A percentile compares a stretch with the other conserved stretches of the same genome.
These are phyloP conservation scores for Condylura cristata DNA, from an alignment of 2,113 vertebrate genomes.

Conservation along the genomic window DNA sequence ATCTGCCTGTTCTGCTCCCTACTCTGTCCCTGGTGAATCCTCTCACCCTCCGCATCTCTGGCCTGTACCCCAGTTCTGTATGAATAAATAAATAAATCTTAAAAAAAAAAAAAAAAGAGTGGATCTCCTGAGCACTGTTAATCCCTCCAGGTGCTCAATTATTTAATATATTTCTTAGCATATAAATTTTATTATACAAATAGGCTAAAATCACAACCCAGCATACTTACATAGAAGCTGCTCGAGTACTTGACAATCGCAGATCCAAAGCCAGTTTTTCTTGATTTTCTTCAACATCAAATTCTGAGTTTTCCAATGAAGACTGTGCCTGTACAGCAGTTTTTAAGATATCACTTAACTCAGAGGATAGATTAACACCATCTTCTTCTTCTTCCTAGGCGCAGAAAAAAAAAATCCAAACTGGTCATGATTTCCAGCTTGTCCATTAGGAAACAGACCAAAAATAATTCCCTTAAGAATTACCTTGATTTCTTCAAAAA, in stretches of 20 bases:
- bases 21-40: too few relatives aligned
- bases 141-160: background rate
- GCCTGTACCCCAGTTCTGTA: too few relatives aligned
- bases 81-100: too few relatives aligned
- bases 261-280: conserved; percentile 94
- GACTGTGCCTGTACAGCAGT: conserved; percentile 84
- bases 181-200: conserved; percentile 28
- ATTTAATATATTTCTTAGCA: conserved; percentile 37
- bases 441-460: background rate
- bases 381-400: conserved; percentile 91
- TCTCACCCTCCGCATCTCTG: too few relatives aligned
- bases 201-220: conserved; percentile 43
- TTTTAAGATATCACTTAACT: conserved; percentile 91
- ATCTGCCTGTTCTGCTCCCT: too few relatives aligned
- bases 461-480: conserved; percentile 33
- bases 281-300: conserved; percentile 90
- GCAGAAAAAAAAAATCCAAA: conserved; percentile 48
- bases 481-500: conserved; percentile 98
- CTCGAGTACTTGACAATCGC: conserved; percentile 94
- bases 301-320: conserved; percentile 86
- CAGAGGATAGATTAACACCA: conserved; percentile 87
- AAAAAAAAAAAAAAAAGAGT: too few relatives aligned
- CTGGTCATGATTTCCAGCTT: background rate
- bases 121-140: background rate
- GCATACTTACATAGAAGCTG: conserved; percentile 93